Conservation (phyloP, 1,140 invertebrate genomes). For the Cotesia typhae region DNA sequence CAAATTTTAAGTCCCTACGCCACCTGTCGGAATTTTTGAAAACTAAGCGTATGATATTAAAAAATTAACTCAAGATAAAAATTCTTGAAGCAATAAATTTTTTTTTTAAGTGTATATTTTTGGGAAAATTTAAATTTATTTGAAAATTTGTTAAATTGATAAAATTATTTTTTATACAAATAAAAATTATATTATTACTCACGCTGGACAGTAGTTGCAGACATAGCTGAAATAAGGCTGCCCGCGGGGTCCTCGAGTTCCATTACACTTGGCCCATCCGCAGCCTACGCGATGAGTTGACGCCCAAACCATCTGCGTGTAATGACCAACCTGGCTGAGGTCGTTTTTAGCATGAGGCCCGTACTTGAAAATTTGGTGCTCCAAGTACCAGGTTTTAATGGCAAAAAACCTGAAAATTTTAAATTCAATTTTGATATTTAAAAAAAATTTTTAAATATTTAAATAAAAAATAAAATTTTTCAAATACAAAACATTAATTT, state of each 20-base stretch:
- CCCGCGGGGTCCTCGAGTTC: constrained; percentile 66
- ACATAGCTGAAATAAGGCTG: constrained; percentile 81
- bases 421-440: no score
- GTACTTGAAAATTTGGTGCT: constrained; percentile 79
- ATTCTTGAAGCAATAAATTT: no score
- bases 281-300: constrained; percentile 81
- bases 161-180: background rate
- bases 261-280: constrained; percentile 75
- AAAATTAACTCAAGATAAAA: no score
- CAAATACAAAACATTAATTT: no score
- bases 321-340: constrained; percentile 77
- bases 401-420: constrained; percentile 76
- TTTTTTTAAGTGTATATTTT: no score
- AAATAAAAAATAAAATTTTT: no score
- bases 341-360: constrained; percentile 70
- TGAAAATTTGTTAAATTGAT: no score
- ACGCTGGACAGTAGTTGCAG: constrained; percentile 89
- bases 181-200: constrained; percentile 58
- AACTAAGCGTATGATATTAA: no score
- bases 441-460: no score
- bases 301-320: constrained; percentile 87
- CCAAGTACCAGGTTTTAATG: constrained; percentile 81
- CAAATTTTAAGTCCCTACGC: no score
- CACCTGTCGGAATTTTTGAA: no score
- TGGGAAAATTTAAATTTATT: no score